Conservation (phyloP, 1,140 invertebrate genomes). For the Acyrthosiphon pisum region DNA sequence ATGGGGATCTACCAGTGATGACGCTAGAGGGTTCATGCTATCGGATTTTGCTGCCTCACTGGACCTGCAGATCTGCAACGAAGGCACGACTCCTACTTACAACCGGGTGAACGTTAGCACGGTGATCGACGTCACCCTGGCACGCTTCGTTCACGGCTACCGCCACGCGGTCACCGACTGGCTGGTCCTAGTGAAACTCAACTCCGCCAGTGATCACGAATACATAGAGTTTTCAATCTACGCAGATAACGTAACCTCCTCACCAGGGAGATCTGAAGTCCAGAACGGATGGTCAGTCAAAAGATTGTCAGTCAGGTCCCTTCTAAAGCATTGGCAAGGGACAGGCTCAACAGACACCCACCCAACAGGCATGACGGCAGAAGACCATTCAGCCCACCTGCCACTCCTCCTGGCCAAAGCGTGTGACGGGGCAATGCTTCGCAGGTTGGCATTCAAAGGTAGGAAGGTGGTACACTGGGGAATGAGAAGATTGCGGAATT, state of each 20-base stretch:
- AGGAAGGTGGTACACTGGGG: not conserved
- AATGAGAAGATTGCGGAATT: not conserved
- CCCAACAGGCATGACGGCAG: no score
- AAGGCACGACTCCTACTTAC: not conserved
- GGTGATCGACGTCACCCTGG: not conserved
- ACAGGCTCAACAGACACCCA: fast-evolving
- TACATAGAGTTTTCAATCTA: not conserved
- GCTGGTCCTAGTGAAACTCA: not conserved
- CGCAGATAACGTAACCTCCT: not conserved
- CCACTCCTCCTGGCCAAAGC: not conserved
- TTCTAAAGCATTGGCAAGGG: no score
- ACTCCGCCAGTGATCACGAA: not conserved
- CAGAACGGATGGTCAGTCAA: not conserved
- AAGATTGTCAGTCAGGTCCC: not conserved
- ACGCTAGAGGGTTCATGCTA: not conserved
- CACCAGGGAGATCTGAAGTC: fast-evolving
- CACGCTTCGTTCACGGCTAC: not conserved
- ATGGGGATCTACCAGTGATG: not conserved
- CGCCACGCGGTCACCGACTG: not conserved
- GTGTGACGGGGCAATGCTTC: not conserved
- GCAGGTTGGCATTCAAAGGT: not conserved
- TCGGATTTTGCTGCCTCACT: not conserved
- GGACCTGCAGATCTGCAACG: not conserved
- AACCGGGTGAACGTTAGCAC: not conserved
- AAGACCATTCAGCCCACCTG: not conserved